Conservation (phyloP, 2,797 vertebrate genomes). For the Clamator glandarius region DNA sequence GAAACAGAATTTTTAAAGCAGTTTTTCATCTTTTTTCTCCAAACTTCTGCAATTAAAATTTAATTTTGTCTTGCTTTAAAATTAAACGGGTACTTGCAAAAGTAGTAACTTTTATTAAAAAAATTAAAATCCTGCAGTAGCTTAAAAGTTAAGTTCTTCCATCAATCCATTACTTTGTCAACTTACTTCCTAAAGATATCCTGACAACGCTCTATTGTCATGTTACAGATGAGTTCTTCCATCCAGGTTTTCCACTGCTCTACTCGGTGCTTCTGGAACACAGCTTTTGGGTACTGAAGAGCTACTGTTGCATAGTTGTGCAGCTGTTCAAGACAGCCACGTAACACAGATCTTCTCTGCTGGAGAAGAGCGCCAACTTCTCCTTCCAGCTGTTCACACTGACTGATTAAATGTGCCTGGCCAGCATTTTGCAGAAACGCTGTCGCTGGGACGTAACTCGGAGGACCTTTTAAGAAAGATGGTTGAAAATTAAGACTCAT, state of each 20-base stretch:
- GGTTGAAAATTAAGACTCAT: background rate
- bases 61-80: background rate
- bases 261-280: slow-evolving; percentile 89
- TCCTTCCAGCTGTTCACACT: slow-evolving; percentile 93
- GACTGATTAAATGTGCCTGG: slow-evolving; percentile 95
- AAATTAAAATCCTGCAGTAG: background rate
- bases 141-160: background rate
- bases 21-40: background rate
- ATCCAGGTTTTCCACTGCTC: slow-evolving; percentile 98
- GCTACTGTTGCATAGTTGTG: slow-evolving; percentile 98
- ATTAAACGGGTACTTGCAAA: background rate
- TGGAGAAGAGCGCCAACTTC: slow-evolving; percentile 91
- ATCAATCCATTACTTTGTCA: background rate
- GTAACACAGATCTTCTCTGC: slow-evolving; percentile 90
- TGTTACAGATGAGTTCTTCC: slow-evolving; percentile 92
- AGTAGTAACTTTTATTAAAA: background rate
- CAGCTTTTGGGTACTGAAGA: slow-evolving; percentile 91
- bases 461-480: slow-evolving; percentile 84
- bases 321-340: slow-evolving; percentile 92
- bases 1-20: background rate
- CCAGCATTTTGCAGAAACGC: slow-evolving; percentile 97
- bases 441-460: slow-evolving; percentile 97
- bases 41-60: background rate
- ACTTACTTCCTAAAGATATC: slow-evolving; percentile 92
- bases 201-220: slow-evolving; percentile 91